Base-by-base conservation (phyloP, 2,113 vertebrate species). In the Odontophorus gujanensis region DNA sequence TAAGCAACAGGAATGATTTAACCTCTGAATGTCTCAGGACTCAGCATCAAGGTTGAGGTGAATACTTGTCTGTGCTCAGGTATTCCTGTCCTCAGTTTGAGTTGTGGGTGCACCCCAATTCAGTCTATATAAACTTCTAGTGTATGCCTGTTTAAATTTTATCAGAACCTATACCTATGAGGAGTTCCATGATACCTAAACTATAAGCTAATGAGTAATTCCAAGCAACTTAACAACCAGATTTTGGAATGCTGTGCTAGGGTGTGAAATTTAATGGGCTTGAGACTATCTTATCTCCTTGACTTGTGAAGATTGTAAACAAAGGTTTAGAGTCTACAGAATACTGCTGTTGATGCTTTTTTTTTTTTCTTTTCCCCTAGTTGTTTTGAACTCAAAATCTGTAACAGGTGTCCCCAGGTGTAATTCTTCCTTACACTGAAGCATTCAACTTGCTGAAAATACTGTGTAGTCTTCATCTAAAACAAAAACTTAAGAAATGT, bases 11-110 rank as follows among this genome's bases (percentile, higher is more conserved):
- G 38, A 30, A 13, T 68, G 12, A 40, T 59, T 87, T 61, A 72
- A 73, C 22, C 17, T 68, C 40, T 24, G 7, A 68, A 57, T 68
- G 14, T 48, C 43, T 73, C 40, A 0, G 0, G 7, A 61, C 30
- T 7, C n/a, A 42, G 71, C 77, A 25, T 68, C 14, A 36, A 16
- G 75, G 26, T 42, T 57, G 16, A 18, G 61, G 17, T 34, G 32
- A 87, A 87, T 84, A 67, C 36, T 40, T 66, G 16, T 4, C 25
- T 69, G 28, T 73, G 26, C 50, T 45, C 10, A 50, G 32, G 30
- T 84, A n/a, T 8, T 66, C 17, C 55, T 55, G 8, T 45, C 20
- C 36, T 75, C 42, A 62, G 67, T 89, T 66, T 77, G 36, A 78
- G 59, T n/a, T 47, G 48, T 65, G 38, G 11, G 13, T 66, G 30